Conservation (phyloP, 2,113 vertebrate species). For the Odontophorus gujanensis region DNA sequence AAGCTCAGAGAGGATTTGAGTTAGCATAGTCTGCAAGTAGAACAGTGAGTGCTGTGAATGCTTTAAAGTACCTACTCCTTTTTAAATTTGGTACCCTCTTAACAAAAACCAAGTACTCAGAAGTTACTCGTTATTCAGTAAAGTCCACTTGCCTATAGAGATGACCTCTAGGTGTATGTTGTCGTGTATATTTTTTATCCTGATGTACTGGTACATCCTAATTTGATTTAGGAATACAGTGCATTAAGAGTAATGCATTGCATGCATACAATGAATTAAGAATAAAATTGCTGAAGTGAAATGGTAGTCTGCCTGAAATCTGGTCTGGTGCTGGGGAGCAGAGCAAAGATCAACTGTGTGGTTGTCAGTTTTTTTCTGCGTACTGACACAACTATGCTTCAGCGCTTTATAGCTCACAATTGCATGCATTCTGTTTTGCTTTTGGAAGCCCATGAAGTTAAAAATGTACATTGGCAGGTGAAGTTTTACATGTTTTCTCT, state of each 20-base stretch:
- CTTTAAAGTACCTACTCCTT: not conserved
- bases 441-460: not conserved
- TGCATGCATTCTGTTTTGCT: accelerated
- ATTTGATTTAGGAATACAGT: not conserved
- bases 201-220: not conserved
- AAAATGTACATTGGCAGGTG: not conserved
- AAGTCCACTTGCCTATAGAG: not conserved
- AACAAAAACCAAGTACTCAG: not conserved
- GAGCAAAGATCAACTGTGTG: not conserved
- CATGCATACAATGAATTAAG: not conserved
- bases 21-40: not conserved
- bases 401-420: not conserved
- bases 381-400: not conserved
- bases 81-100: not conserved
- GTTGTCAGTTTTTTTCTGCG: not conserved
- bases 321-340: not conserved
- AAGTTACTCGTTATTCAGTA: not conserved
- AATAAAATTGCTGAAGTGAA: slow-evolving; percentile 9
- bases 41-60: not conserved
- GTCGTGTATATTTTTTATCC: not conserved
- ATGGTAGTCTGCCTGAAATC: not conserved
- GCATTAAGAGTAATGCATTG: not conserved
- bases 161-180: not conserved
- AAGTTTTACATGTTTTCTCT: not conserved
- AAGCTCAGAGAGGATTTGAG: not conserved